Evolutionary conservation across 2,888 invertebrate genomes (phyloP), one percentile per base, ranked within the genome.

Genomic region (Clepsis dumicolana): DNA sequence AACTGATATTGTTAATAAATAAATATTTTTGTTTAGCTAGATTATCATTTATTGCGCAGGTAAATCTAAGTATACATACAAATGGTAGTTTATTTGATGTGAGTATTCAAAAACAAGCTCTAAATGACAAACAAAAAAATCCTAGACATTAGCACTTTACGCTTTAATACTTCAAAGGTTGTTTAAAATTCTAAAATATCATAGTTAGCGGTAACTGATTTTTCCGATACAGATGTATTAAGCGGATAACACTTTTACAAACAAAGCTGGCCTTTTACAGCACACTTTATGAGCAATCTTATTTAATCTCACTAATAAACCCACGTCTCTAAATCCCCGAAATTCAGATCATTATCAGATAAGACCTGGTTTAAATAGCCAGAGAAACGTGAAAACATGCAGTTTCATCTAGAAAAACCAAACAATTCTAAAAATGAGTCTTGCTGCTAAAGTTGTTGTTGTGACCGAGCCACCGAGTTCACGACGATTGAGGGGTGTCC

Each of bases 391-490:
- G 48, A 48, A 48, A 21, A 21, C 14, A 18, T 41, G 5, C 41
- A 41, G 41, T 41, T 41, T 41, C n/a, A 16, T 41, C 41, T 41
- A n/a, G n/a, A 48, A 48, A 21, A 48, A 10, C 18, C 48, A 44
- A 16, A 5, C 7, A 14, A 41, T 7, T 16, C 12, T 10, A 8
- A 48, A 48, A 21, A 48, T 48, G 48, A 48, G 48, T 48, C 48
- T 48, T 18, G 21, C 8, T 1, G 48, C 21, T 2, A 48, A 48
- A 48, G 48, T 48, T 2, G 12, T 72, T 7, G 67, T 75, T 1
- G 32, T 70, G n/a, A 72, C 71, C n/a, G 52, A n/a, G 52, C 52
- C 7, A 27, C n/a, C n/a, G n/a, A n/a, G n/a, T n/a, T n/a, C n/a
- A n/a, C n/a, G n/a, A n/a, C n/a, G n/a, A n/a, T n/a, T n/a, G n/a